Evolutionary conservation across 37 sponge, comb jelly and placozoan species (phyloP), one percentile per base, ranked within the genome.

Genomic region (Mnemiopsis leidyi): DNA sequence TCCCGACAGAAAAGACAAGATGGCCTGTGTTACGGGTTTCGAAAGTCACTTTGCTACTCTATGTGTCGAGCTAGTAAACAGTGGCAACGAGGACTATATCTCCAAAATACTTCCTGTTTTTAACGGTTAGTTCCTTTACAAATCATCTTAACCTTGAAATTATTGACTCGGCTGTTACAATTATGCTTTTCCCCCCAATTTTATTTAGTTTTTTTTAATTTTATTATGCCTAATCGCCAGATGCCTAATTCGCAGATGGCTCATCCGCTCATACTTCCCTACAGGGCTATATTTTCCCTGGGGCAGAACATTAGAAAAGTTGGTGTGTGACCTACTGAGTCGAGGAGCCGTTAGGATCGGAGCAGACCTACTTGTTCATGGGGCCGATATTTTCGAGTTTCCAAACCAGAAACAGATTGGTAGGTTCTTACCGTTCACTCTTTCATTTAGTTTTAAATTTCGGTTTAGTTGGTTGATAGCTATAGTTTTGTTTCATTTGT

Each of bases 241-340:
- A n/a, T n/a, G n/a, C n/a, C n/a, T n/a, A n/a, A n/a, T n/a, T n/a
- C n/a, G n/a, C n/a, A n/a, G n/a, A n/a, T n/a, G n/a, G n/a, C n/a
- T n/a, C n/a, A n/a, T n/a, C n/a, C n/a, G n/a, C n/a, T n/a, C n/a
- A n/a, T n/a, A n/a, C n/a, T n/a, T n/a, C n/a, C n/a, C n/a, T 71
- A 3, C 79, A 77, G 79, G 79, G 9, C 7, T 77, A 9, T 3
- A 32, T 13, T 77, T 33, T 77, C 32, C 20, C 7, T 31, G 32
- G 20, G 79, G 79, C 35, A 26, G 79, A 32, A 13, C 5, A 0
- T 32, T 77, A 5, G 79, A 77, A 36, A 28, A 77, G 79, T 26
- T 77, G 79, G 79, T 77, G 36, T 77, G 79, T 77, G 79, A 77
- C 36, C 20, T 33, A 20, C 1, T 77, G 32, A 77, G 79, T 20